Conservation (phyloP, 2,797 vertebrate species). For the Fistularia commersonii region DNA sequence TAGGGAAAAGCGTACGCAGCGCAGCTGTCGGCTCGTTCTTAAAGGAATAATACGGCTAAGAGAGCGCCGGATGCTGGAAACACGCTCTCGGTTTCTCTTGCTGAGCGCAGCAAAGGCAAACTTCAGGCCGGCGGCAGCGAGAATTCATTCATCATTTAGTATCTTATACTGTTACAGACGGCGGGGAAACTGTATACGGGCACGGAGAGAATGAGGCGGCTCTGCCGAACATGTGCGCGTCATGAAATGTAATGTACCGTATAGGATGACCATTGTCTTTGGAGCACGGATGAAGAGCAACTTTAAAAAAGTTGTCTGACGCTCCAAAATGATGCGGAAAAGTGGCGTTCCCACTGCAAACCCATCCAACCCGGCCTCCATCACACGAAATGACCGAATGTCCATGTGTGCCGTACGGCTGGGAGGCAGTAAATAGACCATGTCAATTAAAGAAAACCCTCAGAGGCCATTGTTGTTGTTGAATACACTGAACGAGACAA, state of each 20-base stretch:
- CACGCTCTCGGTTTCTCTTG: constrained; percentile 9
- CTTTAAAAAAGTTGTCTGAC: too few relatives aligned
- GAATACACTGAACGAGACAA: too few relatives aligned
- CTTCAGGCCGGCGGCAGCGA: constrained; percentile 8
- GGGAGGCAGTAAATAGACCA: constrained; percentile 43
- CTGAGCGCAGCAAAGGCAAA: constrained; percentile 21
- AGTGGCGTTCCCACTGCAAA: too few relatives aligned
- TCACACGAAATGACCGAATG: constrained; percentile 21
- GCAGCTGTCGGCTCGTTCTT: too few relatives aligned
- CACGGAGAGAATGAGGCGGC: constrained; percentile 14
- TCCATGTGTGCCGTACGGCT: constrained; percentile 46
- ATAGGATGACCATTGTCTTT: too few relatives aligned
- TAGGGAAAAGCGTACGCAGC: too few relatives aligned
- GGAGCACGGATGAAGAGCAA: too few relatives aligned
- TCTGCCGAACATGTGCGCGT: too few relatives aligned
- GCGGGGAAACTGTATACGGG: constrained; percentile 36
- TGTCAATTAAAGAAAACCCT: constrained; percentile 40
- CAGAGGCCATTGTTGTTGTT: constrained; percentile 26
- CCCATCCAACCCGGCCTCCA: too few relatives aligned
- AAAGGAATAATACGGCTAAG: too few relatives aligned
- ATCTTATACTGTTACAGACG: constrained; percentile 46
- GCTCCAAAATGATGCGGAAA: too few relatives aligned
- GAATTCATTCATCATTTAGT: constrained; percentile 68
- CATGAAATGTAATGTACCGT: too few relatives aligned
- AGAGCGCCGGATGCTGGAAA: constrained; percentile 18